Evolutionary conservation across 1,140 invertebrate genomes (phyloP).

Genomic region (Temnothorax curvispinosus): DNA sequence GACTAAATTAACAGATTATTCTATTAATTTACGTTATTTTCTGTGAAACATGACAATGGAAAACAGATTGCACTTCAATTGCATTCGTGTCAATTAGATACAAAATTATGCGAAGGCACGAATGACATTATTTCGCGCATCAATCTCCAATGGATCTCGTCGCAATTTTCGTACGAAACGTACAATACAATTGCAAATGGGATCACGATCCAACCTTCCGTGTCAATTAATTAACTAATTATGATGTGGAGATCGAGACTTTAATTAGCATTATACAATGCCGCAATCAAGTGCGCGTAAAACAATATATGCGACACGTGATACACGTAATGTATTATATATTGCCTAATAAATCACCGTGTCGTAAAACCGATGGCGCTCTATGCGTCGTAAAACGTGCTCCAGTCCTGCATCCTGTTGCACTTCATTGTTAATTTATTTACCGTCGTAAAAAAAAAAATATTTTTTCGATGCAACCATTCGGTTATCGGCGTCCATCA

Average conservation of each 20-base stretch:
- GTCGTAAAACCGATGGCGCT: conserved; percentile 28
- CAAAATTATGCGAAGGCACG: conserved; percentile 25
- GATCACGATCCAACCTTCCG: not conserved
- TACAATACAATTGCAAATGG: conserved; percentile 1
- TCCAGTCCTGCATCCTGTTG: conserved; percentile 6
- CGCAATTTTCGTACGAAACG: not conserved
- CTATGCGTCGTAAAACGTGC: not conserved
- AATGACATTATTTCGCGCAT: conserved; percentile 23
- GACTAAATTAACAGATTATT: not conserved
- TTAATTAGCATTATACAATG: conserved; percentile 45
- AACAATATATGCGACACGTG: conserved; percentile 5
- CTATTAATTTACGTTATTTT: not conserved
- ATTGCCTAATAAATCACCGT: conserved; percentile 21
- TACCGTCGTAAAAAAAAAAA: not conserved
- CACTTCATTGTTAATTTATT: conserved; percentile 37
- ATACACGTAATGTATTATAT: conserved; percentile 8
- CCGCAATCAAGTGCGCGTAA: conserved; percentile 36
- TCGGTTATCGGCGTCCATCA: not conserved
- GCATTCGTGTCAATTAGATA: not conserved
- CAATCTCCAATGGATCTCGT: conserved; percentile 9
- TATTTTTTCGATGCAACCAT: conserved; percentile 1
- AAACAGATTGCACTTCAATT: not conserved
- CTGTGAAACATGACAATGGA: not conserved
- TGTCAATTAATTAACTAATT: conserved; percentile 49
- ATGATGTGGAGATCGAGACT: conserved; percentile 22